phyloP scores from a whole-genome alignment of 2,888 invertebrate genomes.

The Andrena fulva region DNA sequence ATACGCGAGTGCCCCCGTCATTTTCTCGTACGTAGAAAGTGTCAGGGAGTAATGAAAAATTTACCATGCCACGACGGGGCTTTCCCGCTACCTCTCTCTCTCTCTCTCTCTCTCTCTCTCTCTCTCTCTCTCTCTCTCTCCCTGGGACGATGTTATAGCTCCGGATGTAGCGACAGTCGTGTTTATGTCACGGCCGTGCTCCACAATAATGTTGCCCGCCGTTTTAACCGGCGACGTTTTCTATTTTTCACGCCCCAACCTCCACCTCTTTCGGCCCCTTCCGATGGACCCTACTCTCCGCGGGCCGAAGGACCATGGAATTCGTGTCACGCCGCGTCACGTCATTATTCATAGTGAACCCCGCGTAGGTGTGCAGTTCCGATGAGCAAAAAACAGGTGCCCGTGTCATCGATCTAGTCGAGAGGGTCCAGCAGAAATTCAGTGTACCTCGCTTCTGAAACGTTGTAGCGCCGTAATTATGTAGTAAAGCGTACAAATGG shows the following conservation, averaged over 20 bases:
- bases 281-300: neutral
- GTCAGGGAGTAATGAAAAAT: conserved; percentile 80
- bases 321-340: conserved; percentile 32
- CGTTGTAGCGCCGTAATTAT: conserved; percentile 11
- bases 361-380: neutral
- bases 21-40: conserved; percentile 75
- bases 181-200: conserved; percentile 36
- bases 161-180: conserved; percentile 35
- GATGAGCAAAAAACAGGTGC: conserved; percentile 16
- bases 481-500: neutral
- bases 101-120: neutral
- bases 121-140: neutral
- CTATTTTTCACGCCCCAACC: conserved; percentile 27
- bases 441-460: neutral
- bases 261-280: neutral
- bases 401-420: neutral
- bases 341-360: conserved; percentile 37
- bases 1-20: conserved; percentile 77
- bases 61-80: conserved; percentile 68
- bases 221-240: conserved; percentile 31
- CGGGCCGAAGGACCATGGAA: conserved; percentile 6
- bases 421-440: conserved; percentile 40
- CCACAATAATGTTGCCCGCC: conserved; percentile 24
- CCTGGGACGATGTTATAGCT: neutral
- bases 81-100: neutral